Percentiles rank a stretch among this genome's conserved stretches.
These are phyloP conservation scores for Lonchura striata DNA, from an alignment of 2,113 vertebrate species.

Conservation along the genomic window DNA sequence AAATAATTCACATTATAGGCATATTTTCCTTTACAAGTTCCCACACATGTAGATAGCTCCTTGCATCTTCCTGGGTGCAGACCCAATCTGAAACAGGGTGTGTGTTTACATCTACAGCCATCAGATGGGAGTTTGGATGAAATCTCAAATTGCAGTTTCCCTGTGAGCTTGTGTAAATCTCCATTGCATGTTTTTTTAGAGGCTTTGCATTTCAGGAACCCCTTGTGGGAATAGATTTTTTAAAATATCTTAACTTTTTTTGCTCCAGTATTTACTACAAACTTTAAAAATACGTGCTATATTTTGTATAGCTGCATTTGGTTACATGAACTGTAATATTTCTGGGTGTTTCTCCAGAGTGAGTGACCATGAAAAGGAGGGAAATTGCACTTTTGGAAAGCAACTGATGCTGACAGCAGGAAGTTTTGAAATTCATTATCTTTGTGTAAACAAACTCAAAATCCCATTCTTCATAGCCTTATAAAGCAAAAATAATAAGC, in stretches of 20 bases:
- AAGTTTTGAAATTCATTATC: not conserved
- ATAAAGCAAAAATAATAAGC: not conserved
- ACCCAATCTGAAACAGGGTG: not conserved
- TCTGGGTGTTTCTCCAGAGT: not conserved
- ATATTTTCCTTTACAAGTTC: not conserved
- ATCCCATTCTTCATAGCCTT: not conserved
- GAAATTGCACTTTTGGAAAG: not conserved
- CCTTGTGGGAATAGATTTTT: not conserved
- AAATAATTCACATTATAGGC: not conserved
- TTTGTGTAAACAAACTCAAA: not conserved
- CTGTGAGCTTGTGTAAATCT: not conserved
- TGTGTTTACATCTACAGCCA: not conserved
- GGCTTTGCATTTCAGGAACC: not conserved
- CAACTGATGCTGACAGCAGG: not conserved
- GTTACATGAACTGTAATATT: not conserved
- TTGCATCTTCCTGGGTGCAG: not conserved
- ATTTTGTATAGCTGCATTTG: not conserved
- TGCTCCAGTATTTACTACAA: not conserved
- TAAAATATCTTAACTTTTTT: not conserved
- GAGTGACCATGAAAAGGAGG: not conserved
- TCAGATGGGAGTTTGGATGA: not conserved
- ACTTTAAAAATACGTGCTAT: not conserved
- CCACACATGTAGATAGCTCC: not conserved
- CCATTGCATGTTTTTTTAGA: not conserved
- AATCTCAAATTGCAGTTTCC: not conserved